These are phyloP conservation scores for Spea bombifrons DNA, from an alignment of 2,113 vertebrate genomes.

Conservation along the genomic window DNA sequence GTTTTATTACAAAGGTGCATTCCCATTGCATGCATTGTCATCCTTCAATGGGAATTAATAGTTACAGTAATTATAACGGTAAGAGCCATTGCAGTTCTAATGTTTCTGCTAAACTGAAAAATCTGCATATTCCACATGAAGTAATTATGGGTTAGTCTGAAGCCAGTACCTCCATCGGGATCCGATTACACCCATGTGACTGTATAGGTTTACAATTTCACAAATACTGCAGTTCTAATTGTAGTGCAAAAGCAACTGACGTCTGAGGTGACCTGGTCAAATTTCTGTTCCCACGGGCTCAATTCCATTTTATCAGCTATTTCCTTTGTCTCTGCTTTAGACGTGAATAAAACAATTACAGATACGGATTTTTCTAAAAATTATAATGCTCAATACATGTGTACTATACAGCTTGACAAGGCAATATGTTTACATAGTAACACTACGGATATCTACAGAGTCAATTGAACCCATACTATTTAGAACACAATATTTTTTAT, in stretches of 20 bases:
- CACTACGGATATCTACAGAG: no score
- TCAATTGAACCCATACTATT: no score
- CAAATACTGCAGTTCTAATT: constrained; percentile 6
- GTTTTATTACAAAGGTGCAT: no score
- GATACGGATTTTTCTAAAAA: background rate
- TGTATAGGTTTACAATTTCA: constrained; percentile 28
- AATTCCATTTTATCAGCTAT: constrained; percentile 16
- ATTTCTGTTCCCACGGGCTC: constrained; percentile 9
- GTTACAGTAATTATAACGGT: no score
- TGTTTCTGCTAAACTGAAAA: constrained; percentile 14
- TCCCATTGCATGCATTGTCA: no score
- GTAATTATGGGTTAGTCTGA: constrained; percentile 32
- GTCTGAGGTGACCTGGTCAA: constrained; percentile 15
- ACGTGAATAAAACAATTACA: background rate
- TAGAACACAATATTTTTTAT: no score
- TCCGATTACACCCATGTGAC: constrained; percentile 4
- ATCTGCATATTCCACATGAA: constrained; percentile 30
- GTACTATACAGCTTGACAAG: no score
- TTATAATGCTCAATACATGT: no score
- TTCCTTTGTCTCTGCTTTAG: background rate
- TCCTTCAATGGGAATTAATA: no score
- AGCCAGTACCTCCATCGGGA: constrained; percentile 28
- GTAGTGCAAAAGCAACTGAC: constrained; percentile 14
- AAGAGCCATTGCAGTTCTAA: no score
- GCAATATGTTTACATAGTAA: no score